Evolutionary conservation across 2,888 invertebrate species (phyloP).

Genomic region (Tipula vernalis): DNA sequence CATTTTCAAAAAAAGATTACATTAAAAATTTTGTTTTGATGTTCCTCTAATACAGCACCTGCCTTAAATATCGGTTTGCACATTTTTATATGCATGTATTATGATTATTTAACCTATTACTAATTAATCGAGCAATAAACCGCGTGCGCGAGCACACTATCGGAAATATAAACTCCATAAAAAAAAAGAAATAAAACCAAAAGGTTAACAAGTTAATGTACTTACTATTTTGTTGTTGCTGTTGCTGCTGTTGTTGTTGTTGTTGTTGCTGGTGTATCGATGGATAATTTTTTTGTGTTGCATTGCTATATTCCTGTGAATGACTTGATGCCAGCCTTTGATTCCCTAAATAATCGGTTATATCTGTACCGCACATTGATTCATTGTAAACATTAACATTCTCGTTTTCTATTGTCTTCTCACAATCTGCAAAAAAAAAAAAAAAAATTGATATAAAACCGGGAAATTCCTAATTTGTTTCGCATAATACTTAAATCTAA

Average conservation of each 20-base stretch:
- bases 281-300: conserved; percentile 10
- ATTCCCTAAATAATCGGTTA: conserved; percentile 15
- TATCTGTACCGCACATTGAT: conserved; percentile 14
- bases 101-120: not conserved
- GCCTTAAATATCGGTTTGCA: not conserved
- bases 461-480: not conserved
- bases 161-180: not conserved
- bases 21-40: not conserved
- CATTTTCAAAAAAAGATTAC: not conserved
- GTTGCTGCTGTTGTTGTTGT: conserved; percentile 7
- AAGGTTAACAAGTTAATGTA: not conserved
- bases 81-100: not conserved
- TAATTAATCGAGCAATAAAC: not conserved
- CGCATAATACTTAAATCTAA: not conserved
- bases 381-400: conserved; percentile 14
- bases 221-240: conserved; percentile 11
- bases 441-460: not conserved
- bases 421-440: conserved; percentile 15
- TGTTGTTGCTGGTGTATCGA: conserved; percentile 11
- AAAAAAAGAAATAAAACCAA: not conserved
- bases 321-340: conserved; percentile 12
- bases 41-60: not conserved
- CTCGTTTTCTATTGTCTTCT: conserved; percentile 16
- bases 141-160: not conserved
- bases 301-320: not conserved